Base-by-base conservation (phyloP, 2,888 invertebrate genomes). In the Rotaria macrura region DNA sequence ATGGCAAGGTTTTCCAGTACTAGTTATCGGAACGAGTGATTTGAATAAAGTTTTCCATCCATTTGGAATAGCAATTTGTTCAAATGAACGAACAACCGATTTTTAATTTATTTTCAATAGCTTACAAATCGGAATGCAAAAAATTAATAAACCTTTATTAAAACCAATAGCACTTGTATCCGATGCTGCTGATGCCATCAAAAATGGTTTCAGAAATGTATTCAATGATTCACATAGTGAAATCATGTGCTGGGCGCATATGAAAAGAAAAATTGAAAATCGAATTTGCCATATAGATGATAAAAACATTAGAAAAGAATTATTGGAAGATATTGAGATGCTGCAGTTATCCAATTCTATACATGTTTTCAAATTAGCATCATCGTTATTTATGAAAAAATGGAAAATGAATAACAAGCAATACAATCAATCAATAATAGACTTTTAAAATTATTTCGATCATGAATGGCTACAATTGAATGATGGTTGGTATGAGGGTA, bases 181-280 rank as follows among this genome's bases (percentile, higher is more conserved):
- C 25, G 85, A 85, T 83, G 65, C 79, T 29, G 85, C 85, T 23
- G 85, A 79, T 74, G 14, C 74, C 2, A 85, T 85, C 12, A 65
- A 79, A 40, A 83, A 83, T 83, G 83, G 85, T 34, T 85, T 85
- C 43, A 40, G 55, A 72, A 85, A 55, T 54, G 85, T 85, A 38
- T 85, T 65, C 54, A 54, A 54, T 29, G 20, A 52, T 55, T 17
- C 38, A 79, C 55, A 38, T 72, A 83, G 43, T 47, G 38, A 79
- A 38, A 85, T 85, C 29, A 85, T 85, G 85, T 85, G 85, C n/a
- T 85, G 85, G 85, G 83, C 85, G 14, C 79, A 83, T 83, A 79
- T 72, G 43, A 38, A 85, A 83, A 54, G 40, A 49, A 85, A 83
- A 23, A 54, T 85, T 43, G 83, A 85, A 55, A 85, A 85, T 83